Base-by-base conservation (phyloP, 2,113 vertebrate species). In the Brachyistius frenatus region DNA sequence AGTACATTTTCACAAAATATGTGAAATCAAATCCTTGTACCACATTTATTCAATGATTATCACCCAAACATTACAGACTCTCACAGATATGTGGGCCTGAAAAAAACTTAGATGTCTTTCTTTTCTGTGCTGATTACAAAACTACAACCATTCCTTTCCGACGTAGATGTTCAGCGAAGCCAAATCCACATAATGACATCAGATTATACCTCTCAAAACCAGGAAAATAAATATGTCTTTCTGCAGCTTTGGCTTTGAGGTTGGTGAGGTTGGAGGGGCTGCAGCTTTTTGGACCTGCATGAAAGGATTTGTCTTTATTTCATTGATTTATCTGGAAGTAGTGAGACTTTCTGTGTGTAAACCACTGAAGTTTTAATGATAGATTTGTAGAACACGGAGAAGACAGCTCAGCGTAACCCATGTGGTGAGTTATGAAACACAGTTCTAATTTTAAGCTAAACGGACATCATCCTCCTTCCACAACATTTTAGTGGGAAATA, bases 151-250 rank as follows among this genome's bases (percentile, higher is more conserved):
- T 57, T 64, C 52, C 66, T 35, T 39, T 80, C 70, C 67, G n/a
- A 77, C 73, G 69, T 80, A 71, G 64, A 76, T 39, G 52, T 68
- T 76, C 57, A 73, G 57, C 80, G 79, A 41, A 65, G 77, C 86
- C 88, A 86, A 91, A 89, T 85, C 89, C 89, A 88, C 88, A 86
- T 84, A 89, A 86, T 89, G 80, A 85, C 83, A 78, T 85, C 63
- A 84, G 85, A 92, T 91, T 92, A 91, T 86, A 88, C 71, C 83
- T 86, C 75, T 78, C 39, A 36, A 86, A 86, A 83, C 88, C 90
- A 88, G 78, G 71, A 88, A 91, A 90, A 91, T 91, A 90, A 90
- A 90, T 88, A 76, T 77, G 79, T 86, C 85, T 89, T 84, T 90
- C 87, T 78, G 70, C 84, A 88, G 88, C 75, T 67, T 64, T 63